Conservation (phyloP, 2,888 invertebrate species). For the Aquatica leii region DNA sequence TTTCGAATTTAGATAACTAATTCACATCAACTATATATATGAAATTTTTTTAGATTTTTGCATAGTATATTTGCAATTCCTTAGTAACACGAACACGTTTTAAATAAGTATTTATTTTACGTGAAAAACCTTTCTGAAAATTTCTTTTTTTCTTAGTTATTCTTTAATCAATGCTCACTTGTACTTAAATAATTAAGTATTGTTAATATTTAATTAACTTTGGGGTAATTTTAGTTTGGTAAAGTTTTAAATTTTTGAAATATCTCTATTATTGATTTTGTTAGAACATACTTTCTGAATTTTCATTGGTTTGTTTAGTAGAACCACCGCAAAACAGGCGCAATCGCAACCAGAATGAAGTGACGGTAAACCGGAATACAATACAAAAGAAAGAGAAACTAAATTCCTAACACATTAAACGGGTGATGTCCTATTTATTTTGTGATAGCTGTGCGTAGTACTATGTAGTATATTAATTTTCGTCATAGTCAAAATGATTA, state of each 20-base stretch:
- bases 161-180: no score
- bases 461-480: not conserved
- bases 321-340: not conserved
- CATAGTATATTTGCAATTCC: no score
- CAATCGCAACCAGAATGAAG: slow-evolving; percentile 1
- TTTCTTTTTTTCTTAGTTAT: no score
- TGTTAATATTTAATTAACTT: no score
- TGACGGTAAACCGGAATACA: not conserved
- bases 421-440: not conserved
- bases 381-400: not conserved
- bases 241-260: slow-evolving; percentile 7
- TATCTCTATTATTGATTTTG: slow-evolving; percentile 6
- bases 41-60: no score
- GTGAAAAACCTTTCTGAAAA: no score
- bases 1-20: no score
- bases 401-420: not conserved
- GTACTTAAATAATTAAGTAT: no score
- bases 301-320: slow-evolving; percentile 8
- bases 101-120: no score
- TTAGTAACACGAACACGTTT: no score
- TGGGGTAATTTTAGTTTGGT: no score
- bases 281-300: not conserved
- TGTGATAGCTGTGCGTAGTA: not conserved
- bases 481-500: not conserved
- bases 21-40: no score